These are phyloP conservation scores for Caenorhabditis virilis DNA, from an alignment of 2,888 invertebrate genomes.

Conservation along the genomic window DNA sequence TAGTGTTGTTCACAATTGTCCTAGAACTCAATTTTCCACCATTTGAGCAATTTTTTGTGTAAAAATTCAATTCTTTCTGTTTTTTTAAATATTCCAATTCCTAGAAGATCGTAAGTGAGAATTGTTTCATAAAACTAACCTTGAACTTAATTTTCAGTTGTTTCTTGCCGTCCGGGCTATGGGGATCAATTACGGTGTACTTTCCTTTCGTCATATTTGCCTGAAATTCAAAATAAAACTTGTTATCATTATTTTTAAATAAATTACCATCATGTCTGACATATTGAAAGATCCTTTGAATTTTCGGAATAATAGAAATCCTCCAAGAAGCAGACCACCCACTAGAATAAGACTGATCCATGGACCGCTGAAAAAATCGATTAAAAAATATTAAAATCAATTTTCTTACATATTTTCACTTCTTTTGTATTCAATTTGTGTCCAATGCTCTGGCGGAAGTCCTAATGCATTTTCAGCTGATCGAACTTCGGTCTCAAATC, in stretches of 20 bases:
- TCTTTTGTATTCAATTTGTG: constrained; percentile 55
- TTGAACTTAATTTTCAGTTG: constrained; percentile 70
- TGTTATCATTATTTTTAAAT: no score
- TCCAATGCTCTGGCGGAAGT: constrained; percentile 62
- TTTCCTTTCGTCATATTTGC: constrained; percentile 76
- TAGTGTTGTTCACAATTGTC: no score
- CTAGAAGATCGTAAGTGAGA: no score
- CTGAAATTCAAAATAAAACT: no score
- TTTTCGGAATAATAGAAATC: constrained; percentile 48
- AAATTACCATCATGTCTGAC: constrained; percentile 57
- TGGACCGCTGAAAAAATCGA: constrained; percentile 28
- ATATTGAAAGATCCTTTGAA: constrained; percentile 56
- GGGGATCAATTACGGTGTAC: constrained; percentile 87
- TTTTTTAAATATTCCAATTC: no score
- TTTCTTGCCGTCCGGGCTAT: constrained; percentile 54
- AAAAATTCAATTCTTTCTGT: no score
- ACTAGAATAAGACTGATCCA: constrained; percentile 46
- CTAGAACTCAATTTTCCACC: no score
- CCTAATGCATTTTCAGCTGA: constrained; percentile 77
- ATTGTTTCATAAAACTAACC: no score
- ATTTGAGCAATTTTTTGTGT: no score
- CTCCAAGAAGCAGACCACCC: constrained; percentile 44
- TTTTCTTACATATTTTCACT: constrained; percentile 53
- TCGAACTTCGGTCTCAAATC: constrained; percentile 87
- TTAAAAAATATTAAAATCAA: no score